Evolutionary conservation across 2,113 vertebrate genomes (phyloP).

Genomic region (Gopherus evgoodei): DNA sequence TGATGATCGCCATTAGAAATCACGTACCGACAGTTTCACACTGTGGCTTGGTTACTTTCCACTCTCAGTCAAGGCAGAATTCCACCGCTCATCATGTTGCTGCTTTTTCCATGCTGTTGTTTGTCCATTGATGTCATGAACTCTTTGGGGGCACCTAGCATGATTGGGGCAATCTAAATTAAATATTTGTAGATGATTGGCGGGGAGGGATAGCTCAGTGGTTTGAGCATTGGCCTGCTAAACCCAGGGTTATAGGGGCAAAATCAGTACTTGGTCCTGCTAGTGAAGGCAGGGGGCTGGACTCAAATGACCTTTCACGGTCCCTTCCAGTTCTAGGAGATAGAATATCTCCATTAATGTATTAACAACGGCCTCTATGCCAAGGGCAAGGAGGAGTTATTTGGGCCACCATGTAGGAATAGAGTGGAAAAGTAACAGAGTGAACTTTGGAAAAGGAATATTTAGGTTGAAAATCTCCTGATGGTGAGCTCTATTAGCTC

Average conservation of each 20-base stretch:
- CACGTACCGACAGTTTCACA: not conserved
- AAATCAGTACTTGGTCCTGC: too few species aligned
- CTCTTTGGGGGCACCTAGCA: not conserved
- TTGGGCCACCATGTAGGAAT: not conserved
- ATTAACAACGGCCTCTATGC: not conserved
- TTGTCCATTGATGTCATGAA: not conserved
- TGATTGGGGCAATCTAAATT: not conserved
- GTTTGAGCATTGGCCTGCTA: too few species aligned
- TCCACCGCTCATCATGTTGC: not conserved
- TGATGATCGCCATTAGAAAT: not conserved
- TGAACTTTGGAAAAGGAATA: not conserved
- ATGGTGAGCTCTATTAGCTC: not conserved
- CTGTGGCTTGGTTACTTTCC: not conserved
- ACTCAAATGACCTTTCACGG: too few species aligned
- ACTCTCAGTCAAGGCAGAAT: accelerated
- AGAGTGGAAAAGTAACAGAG: not conserved
- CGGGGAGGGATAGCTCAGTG: too few species aligned
- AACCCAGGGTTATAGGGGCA: too few species aligned
- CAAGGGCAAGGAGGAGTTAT: not conserved
- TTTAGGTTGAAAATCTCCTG: not conserved
- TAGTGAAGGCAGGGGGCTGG: too few species aligned
- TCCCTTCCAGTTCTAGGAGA: too few species aligned
- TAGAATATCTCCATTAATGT: too few species aligned
- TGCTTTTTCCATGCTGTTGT: not conserved
- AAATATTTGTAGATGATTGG: not conserved